Percentiles rank a stretch among this genome's conserved stretches.
Conservation (phyloP, 1,140 invertebrate genomes). For the Trichogramma pretiosum region DNA sequence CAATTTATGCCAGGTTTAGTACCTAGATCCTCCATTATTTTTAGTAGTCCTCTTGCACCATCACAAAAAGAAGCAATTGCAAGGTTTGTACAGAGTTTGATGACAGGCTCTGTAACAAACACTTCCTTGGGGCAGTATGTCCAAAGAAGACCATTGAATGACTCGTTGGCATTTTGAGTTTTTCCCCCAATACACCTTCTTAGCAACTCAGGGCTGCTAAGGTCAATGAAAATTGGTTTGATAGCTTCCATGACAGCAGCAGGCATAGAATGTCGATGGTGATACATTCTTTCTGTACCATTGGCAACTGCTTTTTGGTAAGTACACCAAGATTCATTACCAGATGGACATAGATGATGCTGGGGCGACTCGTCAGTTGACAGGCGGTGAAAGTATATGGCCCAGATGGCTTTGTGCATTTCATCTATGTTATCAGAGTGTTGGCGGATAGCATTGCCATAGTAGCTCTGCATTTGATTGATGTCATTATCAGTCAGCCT, state of each 20-base stretch:
- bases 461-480: not conserved
- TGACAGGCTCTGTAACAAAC: not conserved
- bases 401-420: slow-evolving; percentile 21
- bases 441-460: slow-evolving; percentile 13
- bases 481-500: slow-evolving; percentile 1
- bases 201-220: not conserved
- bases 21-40: not conserved
- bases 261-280: too few species aligned
- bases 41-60: not conserved
- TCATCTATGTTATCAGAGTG: slow-evolving; percentile 14
- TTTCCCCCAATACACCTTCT: not conserved
- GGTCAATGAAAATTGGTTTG: not conserved
- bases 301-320: not conserved
- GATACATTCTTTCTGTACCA: not conserved
- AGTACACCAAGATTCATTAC: slow-evolving; percentile 5
- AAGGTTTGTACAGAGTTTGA: not conserved
- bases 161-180: not conserved
- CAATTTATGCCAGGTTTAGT: not conserved
- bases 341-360: slow-evolving; percentile 13
- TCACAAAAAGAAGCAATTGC: not conserved
- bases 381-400: slow-evolving; percentile 15
- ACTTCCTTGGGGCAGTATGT: not conserved
- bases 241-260: not conserved
- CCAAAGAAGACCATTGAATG: not conserved
- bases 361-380: slow-evolving; percentile 19